A percentile compares a stretch with the other conserved stretches of the same genome.
phyloP scores from a whole-genome alignment of 2,888 invertebrate genomes.

The Esperia sulphurella region DNA sequence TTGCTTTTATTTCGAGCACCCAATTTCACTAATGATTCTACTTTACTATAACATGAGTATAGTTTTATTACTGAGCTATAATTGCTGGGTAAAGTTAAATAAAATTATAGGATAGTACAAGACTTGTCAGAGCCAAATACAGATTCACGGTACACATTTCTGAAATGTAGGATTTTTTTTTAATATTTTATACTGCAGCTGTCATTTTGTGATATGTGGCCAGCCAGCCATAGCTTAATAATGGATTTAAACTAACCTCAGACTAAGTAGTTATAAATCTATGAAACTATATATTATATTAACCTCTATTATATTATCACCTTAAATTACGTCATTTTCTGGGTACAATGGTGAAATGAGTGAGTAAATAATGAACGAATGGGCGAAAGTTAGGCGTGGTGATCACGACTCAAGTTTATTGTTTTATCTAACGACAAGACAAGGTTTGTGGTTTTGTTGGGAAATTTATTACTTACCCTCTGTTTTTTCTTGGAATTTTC shows the following conservation, averaged over 20 bases:
- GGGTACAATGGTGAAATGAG: slow-evolving; percentile 22
- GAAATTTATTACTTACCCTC: slow-evolving; percentile 12
- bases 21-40: slow-evolving; percentile 25
- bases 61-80: slow-evolving; percentile 6
- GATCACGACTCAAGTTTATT: slow-evolving; percentile 45
- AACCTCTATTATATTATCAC: too few relatives aligned
- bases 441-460: slow-evolving; percentile 18
- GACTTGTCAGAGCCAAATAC: neutral
- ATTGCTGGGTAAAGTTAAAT: slow-evolving; percentile 17
- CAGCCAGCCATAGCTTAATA: slow-evolving; percentile 16
- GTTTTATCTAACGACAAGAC: slow-evolving; percentile 20
- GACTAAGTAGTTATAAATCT: too few relatives aligned
- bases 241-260: slow-evolving; percentile 20
- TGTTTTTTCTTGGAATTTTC: slow-evolving; percentile 7
- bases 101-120: neutral
- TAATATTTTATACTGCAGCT: slow-evolving; percentile 24
- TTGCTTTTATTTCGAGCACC: slow-evolving; percentile 15
- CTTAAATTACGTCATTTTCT: slow-evolving; percentile 24
- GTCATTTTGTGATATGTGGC: slow-evolving; percentile 21
- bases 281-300: too few relatives aligned
- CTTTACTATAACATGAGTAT: slow-evolving; percentile 18
- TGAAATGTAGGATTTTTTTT: slow-evolving; percentile 19
- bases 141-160: slow-evolving; percentile 11
- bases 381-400: slow-evolving; percentile 61
- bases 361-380: slow-evolving; percentile 47